Conservation (phyloP, 2,888 invertebrate species). For the Sylvicola fuscatus region DNA sequence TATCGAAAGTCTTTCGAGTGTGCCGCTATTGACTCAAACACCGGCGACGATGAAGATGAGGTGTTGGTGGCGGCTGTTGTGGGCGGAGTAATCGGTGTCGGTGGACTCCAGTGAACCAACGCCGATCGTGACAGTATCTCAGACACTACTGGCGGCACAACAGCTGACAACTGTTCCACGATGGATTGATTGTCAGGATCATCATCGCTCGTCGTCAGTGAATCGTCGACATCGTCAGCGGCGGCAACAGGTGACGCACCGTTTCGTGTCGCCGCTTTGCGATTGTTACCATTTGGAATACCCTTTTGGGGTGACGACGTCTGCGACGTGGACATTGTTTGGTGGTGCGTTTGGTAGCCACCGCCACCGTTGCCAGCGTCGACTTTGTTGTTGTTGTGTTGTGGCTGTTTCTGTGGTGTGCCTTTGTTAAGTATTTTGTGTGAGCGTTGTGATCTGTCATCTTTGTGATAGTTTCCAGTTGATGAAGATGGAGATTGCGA, state of each 20-base stretch:
- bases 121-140: constrained; percentile 70
- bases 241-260: constrained; percentile 35
- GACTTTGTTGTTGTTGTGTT: not conserved
- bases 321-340: constrained; percentile 24
- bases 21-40: not conserved
- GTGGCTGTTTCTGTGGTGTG: constrained; percentile 41
- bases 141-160: constrained; percentile 36
- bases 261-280: constrained; percentile 29
- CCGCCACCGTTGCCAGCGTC: too few relatives aligned
- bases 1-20: constrained; percentile 36
- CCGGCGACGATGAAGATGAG: too few relatives aligned
- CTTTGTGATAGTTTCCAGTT: constrained; percentile 41
- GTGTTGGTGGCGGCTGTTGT: too few relatives aligned
- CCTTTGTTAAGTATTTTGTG: constrained; percentile 57
- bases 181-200: constrained; percentile 43
- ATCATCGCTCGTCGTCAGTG: constrained; percentile 53
- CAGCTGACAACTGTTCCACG: constrained; percentile 50
- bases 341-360: too few relatives aligned
- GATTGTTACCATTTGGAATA: constrained; percentile 29
- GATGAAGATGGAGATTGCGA: constrained; percentile 48
- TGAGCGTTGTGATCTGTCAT: constrained; percentile 59
- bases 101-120: constrained; percentile 47
- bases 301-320: constrained; percentile 47
- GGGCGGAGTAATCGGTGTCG: constrained; percentile 23
- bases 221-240: constrained; percentile 61